Conservation (phyloP, 2,113 vertebrate species). For the Passer domesticus region DNA sequence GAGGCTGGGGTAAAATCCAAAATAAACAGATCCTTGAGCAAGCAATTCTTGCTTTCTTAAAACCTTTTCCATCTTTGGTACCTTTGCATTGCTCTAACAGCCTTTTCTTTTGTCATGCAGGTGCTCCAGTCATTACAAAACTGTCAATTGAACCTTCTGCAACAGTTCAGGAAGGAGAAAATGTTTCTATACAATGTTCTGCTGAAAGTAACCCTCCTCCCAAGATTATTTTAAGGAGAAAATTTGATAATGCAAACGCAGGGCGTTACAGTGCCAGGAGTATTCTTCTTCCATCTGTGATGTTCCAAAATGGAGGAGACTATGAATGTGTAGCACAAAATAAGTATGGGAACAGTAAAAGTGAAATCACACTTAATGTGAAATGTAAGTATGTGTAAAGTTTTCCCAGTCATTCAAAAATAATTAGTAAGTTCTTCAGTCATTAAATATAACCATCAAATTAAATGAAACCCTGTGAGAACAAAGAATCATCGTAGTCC, state of each 20-base stretch:
- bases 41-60: background rate
- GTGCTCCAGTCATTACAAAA: slow-evolving; percentile 2
- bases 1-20: background rate
- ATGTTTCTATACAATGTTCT: slow-evolving; percentile 50
- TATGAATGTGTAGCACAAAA: slow-evolving; percentile 64
- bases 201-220: slow-evolving; percentile 31
- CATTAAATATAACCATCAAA: background rate
- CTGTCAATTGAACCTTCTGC: slow-evolving; percentile 39
- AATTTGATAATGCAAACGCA: background rate
- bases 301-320: background rate
- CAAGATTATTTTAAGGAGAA: slow-evolving; percentile 43
- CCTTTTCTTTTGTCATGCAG: background rate
- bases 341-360: slow-evolving; percentile 18
- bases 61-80: background rate
- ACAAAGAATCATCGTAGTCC: background rate
- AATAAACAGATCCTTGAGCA: background rate
- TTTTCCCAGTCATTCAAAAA: background rate
- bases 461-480: background rate
- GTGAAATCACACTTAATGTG: slow-evolving; percentile 44
- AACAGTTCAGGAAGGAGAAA: slow-evolving; percentile 53
- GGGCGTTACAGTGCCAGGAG: background rate
- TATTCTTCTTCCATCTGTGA: slow-evolving; percentile 33
- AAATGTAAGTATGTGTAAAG: slow-evolving; percentile 53
- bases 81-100: background rate
- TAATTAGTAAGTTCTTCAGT: background rate